phyloP scores from a whole-genome alignment of 2,888 invertebrate genomes.

The Pterostichus madidus region DNA sequence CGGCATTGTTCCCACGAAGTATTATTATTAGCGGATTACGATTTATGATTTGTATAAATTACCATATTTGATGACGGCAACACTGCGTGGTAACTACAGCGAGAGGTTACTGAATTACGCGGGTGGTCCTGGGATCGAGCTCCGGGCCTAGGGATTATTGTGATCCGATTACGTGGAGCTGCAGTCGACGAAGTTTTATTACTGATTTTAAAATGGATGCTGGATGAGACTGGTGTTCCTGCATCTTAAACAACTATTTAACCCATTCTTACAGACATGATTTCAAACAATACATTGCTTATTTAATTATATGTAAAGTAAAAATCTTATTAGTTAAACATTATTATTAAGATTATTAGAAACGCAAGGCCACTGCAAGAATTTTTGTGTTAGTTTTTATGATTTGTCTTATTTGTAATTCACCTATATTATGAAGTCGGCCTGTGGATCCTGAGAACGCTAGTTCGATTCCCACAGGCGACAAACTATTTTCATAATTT shows the following conservation, averaged over 20 bases:
- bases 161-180: slow-evolving; percentile 63
- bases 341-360: no score
- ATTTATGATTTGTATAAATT: slow-evolving; percentile 67
- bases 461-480: no score
- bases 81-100: slow-evolving; percentile 18
- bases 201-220: slow-evolving; percentile 49
- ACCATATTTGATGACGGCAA: slow-evolving; percentile 63
- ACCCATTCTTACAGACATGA: slow-evolving; percentile 27
- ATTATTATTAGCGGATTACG: slow-evolving; percentile 66
- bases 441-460: no score
- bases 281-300: slow-evolving; percentile 16
- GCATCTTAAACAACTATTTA: slow-evolving; percentile 49
- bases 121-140: slow-evolving; percentile 59
- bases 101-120: slow-evolving; percentile 66
- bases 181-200: slow-evolving; percentile 51
- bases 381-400: no score
- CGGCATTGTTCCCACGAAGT: slow-evolving; percentile 65
- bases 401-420: no score
- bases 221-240: slow-evolving; percentile 14
- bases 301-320: no score
- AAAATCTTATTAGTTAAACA: no score
- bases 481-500: no score
- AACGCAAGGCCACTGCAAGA: no score
- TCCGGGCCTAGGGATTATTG: slow-evolving; percentile 54
- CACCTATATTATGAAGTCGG: no score